Percentiles rank a stretch among this genome's conserved stretches.
These are phyloP conservation scores for Diarsia rubi DNA, from an alignment of 2,888 invertebrate species.

Conservation along the genomic window DNA sequence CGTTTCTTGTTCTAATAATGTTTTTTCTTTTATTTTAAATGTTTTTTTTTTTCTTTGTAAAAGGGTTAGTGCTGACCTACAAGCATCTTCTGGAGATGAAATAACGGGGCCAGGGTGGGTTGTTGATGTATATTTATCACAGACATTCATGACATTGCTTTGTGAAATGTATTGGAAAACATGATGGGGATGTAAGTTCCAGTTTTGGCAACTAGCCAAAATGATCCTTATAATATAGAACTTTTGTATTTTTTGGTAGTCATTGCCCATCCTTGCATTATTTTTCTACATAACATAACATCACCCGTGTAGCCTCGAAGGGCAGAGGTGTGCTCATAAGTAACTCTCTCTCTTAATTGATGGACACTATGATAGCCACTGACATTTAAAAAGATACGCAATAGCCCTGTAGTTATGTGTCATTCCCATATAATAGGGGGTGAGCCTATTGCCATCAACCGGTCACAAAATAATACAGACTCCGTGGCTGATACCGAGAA, in stretches of 20 bases:
- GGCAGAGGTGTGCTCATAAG: no score
- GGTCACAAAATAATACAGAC: no score
- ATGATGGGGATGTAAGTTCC: neutral
- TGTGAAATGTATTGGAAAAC: neutral
- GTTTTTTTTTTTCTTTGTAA: neutral
- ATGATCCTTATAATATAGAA: neutral
- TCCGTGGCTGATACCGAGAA: no score
- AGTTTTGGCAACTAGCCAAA: neutral
- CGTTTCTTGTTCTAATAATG: constrained; percentile 41
- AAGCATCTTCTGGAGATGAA: neutral
- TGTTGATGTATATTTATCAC: neutral
- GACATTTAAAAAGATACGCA: no score
- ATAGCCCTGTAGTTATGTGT: no score
- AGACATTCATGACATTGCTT: neutral
- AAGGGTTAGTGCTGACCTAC: neutral
- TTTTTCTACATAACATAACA: neutral
- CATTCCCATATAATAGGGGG: no score
- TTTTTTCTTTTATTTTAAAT: constrained; percentile 12
- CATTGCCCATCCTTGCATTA: neutral
- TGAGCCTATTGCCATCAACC: no score
- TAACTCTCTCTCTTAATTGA: no score
- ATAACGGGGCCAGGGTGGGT: neutral
- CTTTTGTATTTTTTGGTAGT: neutral
- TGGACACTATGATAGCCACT: no score
- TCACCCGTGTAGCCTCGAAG: no score